phyloP scores from a whole-genome alignment of 2,888 invertebrate genomes.

The Iselma pallidipennis region DNA sequence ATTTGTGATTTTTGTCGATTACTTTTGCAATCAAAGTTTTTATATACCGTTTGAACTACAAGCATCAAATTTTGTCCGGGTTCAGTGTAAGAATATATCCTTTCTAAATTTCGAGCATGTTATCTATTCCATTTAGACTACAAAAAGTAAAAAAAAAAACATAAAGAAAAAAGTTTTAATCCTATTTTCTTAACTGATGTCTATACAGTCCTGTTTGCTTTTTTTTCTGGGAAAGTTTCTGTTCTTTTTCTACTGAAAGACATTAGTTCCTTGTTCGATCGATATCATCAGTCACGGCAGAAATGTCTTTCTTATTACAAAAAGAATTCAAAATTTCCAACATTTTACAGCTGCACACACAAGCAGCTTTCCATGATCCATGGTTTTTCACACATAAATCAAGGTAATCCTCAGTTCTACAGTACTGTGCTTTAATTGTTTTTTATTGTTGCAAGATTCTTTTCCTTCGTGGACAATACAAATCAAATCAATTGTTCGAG shows the following conservation, averaged over 20 bases:
- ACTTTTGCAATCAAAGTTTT: too few species aligned
- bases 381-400: not conserved
- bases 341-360: not conserved
- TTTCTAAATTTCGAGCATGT: slow-evolving; percentile 3
- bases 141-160: slow-evolving; percentile 7
- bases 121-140: not conserved
- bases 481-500: too few species aligned
- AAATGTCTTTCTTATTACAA: not conserved
- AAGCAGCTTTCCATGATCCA: not conserved
- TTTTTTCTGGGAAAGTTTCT: not conserved
- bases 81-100: not conserved
- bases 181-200: slow-evolving; percentile 12
- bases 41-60: too few species aligned
- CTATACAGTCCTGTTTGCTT: not conserved
- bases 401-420: not conserved
- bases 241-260: not conserved
- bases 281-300: not conserved
- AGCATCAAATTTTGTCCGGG: slow-evolving; percentile 2
- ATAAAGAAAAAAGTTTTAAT: slow-evolving; percentile 13
- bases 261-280: not conserved
- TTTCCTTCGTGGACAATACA: not conserved
- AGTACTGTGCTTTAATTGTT: too few species aligned
- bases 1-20: too few species aligned
- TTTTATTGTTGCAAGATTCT: too few species aligned
- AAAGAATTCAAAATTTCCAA: not conserved